Base-by-base conservation (phyloP, 1,140 invertebrate species). In the Caenorhabditis latens region DNA sequence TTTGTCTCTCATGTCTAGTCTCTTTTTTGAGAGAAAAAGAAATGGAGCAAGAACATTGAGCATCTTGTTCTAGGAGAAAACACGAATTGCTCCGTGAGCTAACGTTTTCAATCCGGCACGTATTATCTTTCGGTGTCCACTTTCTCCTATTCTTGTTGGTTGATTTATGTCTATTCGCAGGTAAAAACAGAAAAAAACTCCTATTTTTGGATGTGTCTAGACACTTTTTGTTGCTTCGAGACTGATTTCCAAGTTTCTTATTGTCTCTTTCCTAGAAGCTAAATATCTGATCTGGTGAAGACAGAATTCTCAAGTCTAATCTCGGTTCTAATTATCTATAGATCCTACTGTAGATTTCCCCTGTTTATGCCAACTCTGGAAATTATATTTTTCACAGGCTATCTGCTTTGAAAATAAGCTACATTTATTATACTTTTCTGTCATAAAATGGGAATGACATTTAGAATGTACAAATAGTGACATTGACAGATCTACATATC, bases 21-120 rank as follows among this genome's bases (percentile, higher is more conserved):
- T 53, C 43, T 53, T 53, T 79, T 53, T 79, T 50, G 5, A 53
- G 50, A 53, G 50, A 53, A 53, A 16, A 53, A 63, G 61, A 32
- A 63, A 63, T 63, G 24, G 24, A 79, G 21, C 43, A 79, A 79
- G 46, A 50, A 50, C 43, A 79, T 50, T 79, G 71, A 79, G 46
- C 71, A 79, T 79, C 46, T 46, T 63, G 61, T 79, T 79, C 71
- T 79, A 50, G 71, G 24, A 79, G 71, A 79, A 79, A 79, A 79
- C 71, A 79, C 71, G 42, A 43, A 43, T 19, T 16, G 42, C n/a
- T 6, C 43, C 46, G 4, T 24, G 71, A 4, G 13, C 46, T n/a
- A 46, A 48, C 43, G 71, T 79, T 53, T 79, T 79, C 46, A 24
- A 79, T 79, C 71, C 46, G 71, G 46, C 43, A 79, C 46, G 71